Evolutionary conservation across 1,140 invertebrate genomes (phyloP), one percentile per base, ranked within the genome.

Genomic region (Cydia fagiglandana): DNA sequence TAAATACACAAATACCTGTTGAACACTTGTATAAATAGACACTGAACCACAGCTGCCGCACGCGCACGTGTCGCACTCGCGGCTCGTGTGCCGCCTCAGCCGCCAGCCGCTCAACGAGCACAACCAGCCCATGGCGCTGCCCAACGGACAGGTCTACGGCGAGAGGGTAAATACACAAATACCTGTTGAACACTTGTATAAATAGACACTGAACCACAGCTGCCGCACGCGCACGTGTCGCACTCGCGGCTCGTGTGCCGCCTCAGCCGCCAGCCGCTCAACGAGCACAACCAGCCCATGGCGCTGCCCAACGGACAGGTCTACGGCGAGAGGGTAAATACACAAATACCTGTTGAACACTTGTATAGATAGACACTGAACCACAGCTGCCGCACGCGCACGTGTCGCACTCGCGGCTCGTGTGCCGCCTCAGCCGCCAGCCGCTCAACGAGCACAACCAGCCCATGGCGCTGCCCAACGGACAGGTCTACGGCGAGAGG

Each of bases 391-490:
- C 99, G 56, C 99, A 97, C 93, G 98, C 98, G 64, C 98, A 99
- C 94, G 99, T 98, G 91, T 97, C 98, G 24, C 98, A 99, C 90
- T 98, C 98, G 77, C 95, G 97, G 64, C 94, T 99, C 4, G 97
- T 99, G 79, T 99, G 98, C 88, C 95, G 96, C 81, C 97, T 99
- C 78, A 98, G 97, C 73, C 97, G 98, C 7, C 94, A 97, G 80
- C 96, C 97, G n/a, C 94, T 99, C 66, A 99, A 99, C 94, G 99
- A 99, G 92, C 96, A 99, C 91, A 99, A 99, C 93, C 97, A 97
- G 80, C 99, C 99, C 0, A 97, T 99, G 96, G 98, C 99, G 96
- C 94, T 99, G 90, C 99, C 99, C 56, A 99, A 99, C 94, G 98
- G 47, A 15, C 47, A 50, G 47, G 47, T 50, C 10, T 50, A 50